Base-by-base conservation (phyloP, 2,888 invertebrate genomes). In the Drosophila barbarae region DNA sequence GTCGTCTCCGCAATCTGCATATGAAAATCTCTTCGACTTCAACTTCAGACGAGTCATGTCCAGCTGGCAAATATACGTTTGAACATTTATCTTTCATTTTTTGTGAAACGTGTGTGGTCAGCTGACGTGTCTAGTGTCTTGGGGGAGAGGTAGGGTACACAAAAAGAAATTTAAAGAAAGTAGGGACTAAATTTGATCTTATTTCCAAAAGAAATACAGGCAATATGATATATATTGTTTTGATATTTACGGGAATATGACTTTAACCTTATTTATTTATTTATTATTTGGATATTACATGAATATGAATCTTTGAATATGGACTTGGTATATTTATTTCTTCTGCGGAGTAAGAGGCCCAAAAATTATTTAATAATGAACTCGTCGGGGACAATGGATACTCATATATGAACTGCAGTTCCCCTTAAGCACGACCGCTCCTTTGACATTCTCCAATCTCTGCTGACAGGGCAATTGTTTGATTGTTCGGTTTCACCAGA, bases 301-400 rank as follows among this genome's bases (percentile, higher is more conserved):
- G 3, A 23, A 23, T 4, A 23, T 23, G 3, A 23, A 21, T 21
- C 21, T 3, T 21, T 21, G 3, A 4, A 23, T 23, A 23, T 23
- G 23, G 23, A 23, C 23, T 23, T 23, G 3, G 5, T 23, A 23
- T 26, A 28, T 15, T 28, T 2, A 42, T 21, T 21, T 47, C 42
- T 47, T 30, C 3, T 21, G 8, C 18, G n/a, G 9, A 13, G 30
- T 32, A 9, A 18, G 42, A 51, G 36, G 15, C 42, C 54, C 66
- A 64, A 73, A 74, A 80, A 80, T 76, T 67, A 80, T 80, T 84
- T 76, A 80, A 80, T 80, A 82, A 79, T 79, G 78, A 80, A 80
- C 79, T 79, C 76, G 71, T 71, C 76, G 52, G 30, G 65, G 57
- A 77, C 80, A 73, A 72, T 77, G 70, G 47, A 42, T 28, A 42